phyloP scores from a whole-genome alignment of 2,797 vertebrate species.

The Manis pentadactyla region DNA sequence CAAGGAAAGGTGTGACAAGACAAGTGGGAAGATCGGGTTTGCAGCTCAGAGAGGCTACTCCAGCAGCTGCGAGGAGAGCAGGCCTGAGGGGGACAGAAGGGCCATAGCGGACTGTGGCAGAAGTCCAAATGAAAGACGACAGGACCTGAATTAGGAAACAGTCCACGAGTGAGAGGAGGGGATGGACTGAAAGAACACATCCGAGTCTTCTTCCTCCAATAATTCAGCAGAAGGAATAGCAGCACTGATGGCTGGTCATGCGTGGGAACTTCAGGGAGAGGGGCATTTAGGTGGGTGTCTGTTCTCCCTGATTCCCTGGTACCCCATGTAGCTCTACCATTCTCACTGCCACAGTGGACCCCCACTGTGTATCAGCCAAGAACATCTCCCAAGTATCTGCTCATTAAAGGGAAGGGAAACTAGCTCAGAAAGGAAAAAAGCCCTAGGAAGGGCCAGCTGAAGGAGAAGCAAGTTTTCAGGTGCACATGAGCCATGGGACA shows the following conservation, averaged over 20 bases:
- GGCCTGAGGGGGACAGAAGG: neutral
- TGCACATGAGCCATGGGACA: neutral
- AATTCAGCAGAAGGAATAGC: neutral
- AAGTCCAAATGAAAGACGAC: neutral
- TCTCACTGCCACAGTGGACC: neutral
- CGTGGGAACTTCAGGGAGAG: neutral
- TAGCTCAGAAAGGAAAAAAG: neutral
- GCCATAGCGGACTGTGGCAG: neutral
- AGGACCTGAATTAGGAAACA: neutral
- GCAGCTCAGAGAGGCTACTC: neutral
- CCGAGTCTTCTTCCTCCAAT: neutral
- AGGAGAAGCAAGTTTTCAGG: neutral
- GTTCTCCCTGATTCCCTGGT: neutral
- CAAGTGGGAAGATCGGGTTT: rapidly evolving
- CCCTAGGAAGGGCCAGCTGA: neutral
- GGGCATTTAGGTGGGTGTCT: too few species aligned
- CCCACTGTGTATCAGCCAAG: neutral
- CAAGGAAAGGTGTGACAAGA: rapidly evolving
- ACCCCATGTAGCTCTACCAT: neutral
- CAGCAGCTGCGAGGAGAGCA: neutral
- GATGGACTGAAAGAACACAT: neutral
- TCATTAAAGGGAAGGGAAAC: neutral
- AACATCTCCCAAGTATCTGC: neutral
- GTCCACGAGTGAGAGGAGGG: neutral
- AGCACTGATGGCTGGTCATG: neutral